Base-by-base conservation (phyloP, 2,888 invertebrate genomes). In the Oscheius onirici region DNA sequence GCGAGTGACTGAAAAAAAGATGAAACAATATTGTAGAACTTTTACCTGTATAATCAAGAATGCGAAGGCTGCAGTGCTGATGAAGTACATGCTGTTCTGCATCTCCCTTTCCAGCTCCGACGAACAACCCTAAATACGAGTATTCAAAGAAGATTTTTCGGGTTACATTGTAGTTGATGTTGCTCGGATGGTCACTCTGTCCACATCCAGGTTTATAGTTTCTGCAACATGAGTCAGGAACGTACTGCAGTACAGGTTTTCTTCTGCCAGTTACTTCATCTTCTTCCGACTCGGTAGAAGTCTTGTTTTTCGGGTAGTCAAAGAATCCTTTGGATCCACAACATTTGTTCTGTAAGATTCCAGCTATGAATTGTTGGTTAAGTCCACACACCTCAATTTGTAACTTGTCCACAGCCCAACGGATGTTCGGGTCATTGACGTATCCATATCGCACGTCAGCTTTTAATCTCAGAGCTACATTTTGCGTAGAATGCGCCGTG, bases 191-290 rank as follows among this genome's bases (percentile, higher is more conserved):
- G 43, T 78, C 78, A 44, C 74, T 75, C 24, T 67, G 8, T 13
- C 72, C 78, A 65, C 78, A 78, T 28, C 73, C 72, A 41, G 66
- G 69, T 20, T 69, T 43, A 28, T 74, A 72, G 44, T 69, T 46
- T 20, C 69, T 63, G 52, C 78, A 78, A 55, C 78, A 78, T 0
- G 76, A 73, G 34, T 78, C 78, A n/a, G 78, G 78, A 15, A 78
- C 60, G 54, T 76, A 78, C 55, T 74, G 76, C 11, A 72, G 71
- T 15, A 67, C 49, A 13, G 26, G 41, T 44, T 43, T 57, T 20
- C 57, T 11, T 34, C 66, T 28, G n/a, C 65, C 65, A 26, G 43
- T 60, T 15, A 28, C 49, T 10, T 72, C 76, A 11, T 54, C 66
- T 13, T 54, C 66, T 10, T 52, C 52, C 24, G 70, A 72, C 1